Evolutionary conservation across 2,113 vertebrate genomes (phyloP), one percentile per base, ranked within the genome.

Genomic region (Alethe diademata): DNA sequence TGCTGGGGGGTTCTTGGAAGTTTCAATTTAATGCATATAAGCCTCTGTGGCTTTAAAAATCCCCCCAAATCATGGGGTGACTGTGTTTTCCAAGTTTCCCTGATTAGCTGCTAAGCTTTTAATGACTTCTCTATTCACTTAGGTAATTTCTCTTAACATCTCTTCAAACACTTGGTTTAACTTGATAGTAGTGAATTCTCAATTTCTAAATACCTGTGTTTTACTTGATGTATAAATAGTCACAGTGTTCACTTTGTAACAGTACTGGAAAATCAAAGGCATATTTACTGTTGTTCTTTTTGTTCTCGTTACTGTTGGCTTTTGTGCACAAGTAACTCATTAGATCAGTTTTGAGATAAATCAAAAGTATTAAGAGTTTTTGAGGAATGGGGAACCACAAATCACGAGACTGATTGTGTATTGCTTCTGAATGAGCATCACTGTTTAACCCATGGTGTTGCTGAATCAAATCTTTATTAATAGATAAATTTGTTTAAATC

Each of bases 131-230:
- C 22, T 45, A 6, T 81, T 38, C 58, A n/a, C 50, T 78, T 53
- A 19, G 2, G 40, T 78, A 19, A 53, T 78, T 53, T 19, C 42
- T 73, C 28, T 70, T 69, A 70, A 31, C 10, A 18, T 48, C 10
- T 66, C 73, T 58, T 33, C 42, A 81, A 51, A 40, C 23, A 36
- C 51, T 51, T 85, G 14, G 2, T 65, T 87, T 70, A 17, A 48
- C 14, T 60, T 74, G 17, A 28, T 38, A 47, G 11, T 29, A 38
- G 20, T 35, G 29, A 61, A 66, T 58, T 12, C 60, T 11, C 6
- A 28, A 0, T 5, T 75, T 36, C 28, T 84, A 38, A 73, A 19
- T n/a, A 29, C 15, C 8, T 0, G 0, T 51, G 5, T 74, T 58
- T 91, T 71, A 23, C 14, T 90, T 91, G 12, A 16, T 66, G 6